Evolutionary conservation across 2,797 vertebrate genomes (phyloP).

Genomic region (Luscinia megarhynchos): DNA sequence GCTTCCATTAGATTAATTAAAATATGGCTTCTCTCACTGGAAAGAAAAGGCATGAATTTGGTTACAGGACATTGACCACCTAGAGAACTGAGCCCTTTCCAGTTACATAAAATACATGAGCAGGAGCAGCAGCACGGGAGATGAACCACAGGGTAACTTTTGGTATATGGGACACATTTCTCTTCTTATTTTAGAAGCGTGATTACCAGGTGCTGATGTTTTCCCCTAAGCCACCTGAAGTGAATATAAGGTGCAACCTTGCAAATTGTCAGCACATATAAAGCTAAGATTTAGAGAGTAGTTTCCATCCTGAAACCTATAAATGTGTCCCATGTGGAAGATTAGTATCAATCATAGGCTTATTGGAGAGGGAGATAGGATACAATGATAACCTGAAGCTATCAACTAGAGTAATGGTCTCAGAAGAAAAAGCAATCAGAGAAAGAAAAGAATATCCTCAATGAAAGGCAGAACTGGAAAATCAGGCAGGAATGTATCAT

Average conservation of each 20-base stretch:
- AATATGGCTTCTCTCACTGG: slow-evolving; percentile 68
- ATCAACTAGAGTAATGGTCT: slow-evolving; percentile 82
- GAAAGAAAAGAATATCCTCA: slow-evolving; percentile 75
- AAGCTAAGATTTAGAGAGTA: slow-evolving; percentile 82
- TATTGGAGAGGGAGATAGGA: slow-evolving; percentile 82
- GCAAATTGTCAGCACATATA: slow-evolving; percentile 78
- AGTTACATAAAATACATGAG: neutral
- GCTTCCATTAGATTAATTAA: slow-evolving; percentile 76
- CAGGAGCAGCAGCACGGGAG: neutral
- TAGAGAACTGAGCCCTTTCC: neutral
- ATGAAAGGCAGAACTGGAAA: slow-evolving; percentile 73
- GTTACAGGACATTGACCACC: slow-evolving; percentile 43
- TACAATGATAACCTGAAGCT: slow-evolving; percentile 82
- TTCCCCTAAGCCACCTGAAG: slow-evolving; percentile 69
- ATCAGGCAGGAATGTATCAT: slow-evolving; percentile 70
- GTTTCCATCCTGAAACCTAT: slow-evolving; percentile 75
- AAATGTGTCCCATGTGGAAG: slow-evolving; percentile 80
- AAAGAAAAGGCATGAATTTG: slow-evolving; percentile 39
- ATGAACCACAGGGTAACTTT: neutral
- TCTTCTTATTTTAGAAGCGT: slow-evolving; percentile 59
- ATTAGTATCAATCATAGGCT: slow-evolving; percentile 85
- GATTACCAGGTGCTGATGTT: slow-evolving; percentile 69
- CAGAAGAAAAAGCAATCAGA: slow-evolving; percentile 84
- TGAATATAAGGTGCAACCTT: slow-evolving; percentile 76
- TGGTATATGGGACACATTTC: slow-evolving; percentile 17